Percentiles rank a stretch among this genome's conserved stretches.
Conservation (phyloP, 1,140 invertebrate species). For the Psix sp. region DNA sequence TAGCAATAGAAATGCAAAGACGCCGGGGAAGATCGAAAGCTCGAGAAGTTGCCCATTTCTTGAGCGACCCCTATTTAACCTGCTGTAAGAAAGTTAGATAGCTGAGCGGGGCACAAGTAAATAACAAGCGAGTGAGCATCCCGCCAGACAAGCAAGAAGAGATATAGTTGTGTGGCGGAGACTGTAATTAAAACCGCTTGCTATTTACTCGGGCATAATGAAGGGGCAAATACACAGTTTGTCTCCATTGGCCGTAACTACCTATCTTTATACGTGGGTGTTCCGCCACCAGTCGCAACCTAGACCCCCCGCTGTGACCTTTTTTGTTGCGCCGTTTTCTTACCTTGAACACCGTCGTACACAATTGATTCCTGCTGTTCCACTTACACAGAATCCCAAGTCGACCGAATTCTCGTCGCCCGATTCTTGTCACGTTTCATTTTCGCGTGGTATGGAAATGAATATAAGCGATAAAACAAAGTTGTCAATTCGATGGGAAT, state of each 20-base stretch:
- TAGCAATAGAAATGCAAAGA: slow-evolving; percentile 58
- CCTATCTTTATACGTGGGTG: slow-evolving; percentile 58
- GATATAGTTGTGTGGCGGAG: slow-evolving; percentile 66
- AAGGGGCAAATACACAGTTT: slow-evolving; percentile 75
- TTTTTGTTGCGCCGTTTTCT: slow-evolving; percentile 32
- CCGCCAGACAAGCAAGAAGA: slow-evolving; percentile 63
- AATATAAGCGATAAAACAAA: slow-evolving; percentile 42
- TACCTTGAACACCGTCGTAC: slow-evolving; percentile 25
- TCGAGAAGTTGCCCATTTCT: slow-evolving; percentile 57
- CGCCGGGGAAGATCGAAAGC: slow-evolving; percentile 37
- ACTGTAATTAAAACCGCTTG: slow-evolving; percentile 75
- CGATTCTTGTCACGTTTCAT: slow-evolving; percentile 53
- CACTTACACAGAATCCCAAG: slow-evolving; percentile 34
- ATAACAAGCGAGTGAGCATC: slow-evolving; percentile 67
- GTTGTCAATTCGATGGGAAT: slow-evolving; percentile 23
- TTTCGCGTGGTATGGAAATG: slow-evolving; percentile 49
- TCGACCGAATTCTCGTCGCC: slow-evolving; percentile 12
- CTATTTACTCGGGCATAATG: slow-evolving; percentile 75
- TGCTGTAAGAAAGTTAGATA: slow-evolving; percentile 71
- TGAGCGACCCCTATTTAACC: slow-evolving; percentile 66
- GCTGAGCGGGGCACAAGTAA: slow-evolving; percentile 68
- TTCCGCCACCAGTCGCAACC: slow-evolving; percentile 27
- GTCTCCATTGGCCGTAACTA: slow-evolving; percentile 71
- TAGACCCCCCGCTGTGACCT: neutral
- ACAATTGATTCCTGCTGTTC: slow-evolving; percentile 40